Evolutionary conservation across 2,797 vertebrate genomes (phyloP).

Genomic region (Leptatherina wallacei): DNA sequence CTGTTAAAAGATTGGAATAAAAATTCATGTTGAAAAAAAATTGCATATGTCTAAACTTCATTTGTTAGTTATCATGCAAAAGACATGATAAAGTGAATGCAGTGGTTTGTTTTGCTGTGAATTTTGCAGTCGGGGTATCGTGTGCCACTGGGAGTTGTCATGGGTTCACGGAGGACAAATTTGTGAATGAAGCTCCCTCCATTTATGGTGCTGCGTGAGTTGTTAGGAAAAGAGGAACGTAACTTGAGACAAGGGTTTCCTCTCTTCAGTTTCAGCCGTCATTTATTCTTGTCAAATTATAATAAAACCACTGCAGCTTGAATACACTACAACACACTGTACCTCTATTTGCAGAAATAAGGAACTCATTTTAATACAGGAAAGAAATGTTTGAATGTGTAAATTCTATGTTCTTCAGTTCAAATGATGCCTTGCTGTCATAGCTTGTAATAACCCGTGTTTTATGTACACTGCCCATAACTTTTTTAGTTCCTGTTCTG

Average conservation of each 20-base stretch:
- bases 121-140: conserved; percentile 16
- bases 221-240: conserved; percentile 57
- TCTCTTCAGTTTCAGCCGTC: conserved; percentile 45
- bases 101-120: not conserved
- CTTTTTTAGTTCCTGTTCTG: conserved; percentile 18
- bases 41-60: conserved; percentile 6
- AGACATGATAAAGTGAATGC: not conserved
- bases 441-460: conserved; percentile 14
- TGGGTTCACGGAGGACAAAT: conserved; percentile 58
- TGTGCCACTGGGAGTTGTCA: conserved; percentile 11
- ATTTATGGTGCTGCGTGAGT: conserved; percentile 63
- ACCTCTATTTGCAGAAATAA: not conserved
- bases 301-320: conserved; percentile 21
- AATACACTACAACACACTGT: not conserved
- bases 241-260: conserved; percentile 52
- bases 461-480: conserved; percentile 21
- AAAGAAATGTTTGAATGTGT: conserved; percentile 13
- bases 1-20: not conserved
- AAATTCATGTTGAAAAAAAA: not conserved
- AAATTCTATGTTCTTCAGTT: conserved; percentile 32
- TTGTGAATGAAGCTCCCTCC: conserved; percentile 78
- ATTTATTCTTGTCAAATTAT: conserved; percentile 32
- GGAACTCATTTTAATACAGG: conserved; percentile 5
- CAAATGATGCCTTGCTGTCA: conserved; percentile 23
- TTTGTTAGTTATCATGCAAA: not conserved